A percentile compares a stretch with the other conserved stretches of the same genome.
Conservation (phyloP, 2,888 invertebrate genomes). For the Sycophila texana region DNA sequence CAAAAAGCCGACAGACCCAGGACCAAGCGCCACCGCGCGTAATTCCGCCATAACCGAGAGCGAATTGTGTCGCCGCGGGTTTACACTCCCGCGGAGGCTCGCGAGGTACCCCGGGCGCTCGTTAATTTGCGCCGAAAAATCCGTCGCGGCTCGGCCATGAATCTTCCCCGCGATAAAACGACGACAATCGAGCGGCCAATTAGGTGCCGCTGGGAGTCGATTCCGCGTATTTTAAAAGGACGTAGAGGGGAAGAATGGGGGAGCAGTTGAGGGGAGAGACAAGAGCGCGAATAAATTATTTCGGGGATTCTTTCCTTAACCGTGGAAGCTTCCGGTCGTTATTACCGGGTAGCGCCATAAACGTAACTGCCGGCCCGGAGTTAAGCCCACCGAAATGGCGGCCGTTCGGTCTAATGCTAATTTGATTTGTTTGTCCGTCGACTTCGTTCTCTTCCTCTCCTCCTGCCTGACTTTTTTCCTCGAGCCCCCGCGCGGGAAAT, state of each 20-base stretch:
- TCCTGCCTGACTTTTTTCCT: background rate
- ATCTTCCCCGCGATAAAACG: conserved; percentile 3
- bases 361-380: conserved; percentile 8
- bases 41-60: too few species aligned
- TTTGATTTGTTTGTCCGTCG: conserved; percentile 38
- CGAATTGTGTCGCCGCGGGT: too few species aligned
- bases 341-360: conserved; percentile 7
- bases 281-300: conserved; percentile 29
- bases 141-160: background rate
- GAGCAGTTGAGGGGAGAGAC: background rate
- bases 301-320: background rate
- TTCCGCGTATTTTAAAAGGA: background rate
- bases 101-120: background rate
- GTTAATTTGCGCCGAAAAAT: background rate
- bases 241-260: background rate
- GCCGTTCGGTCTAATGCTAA: conserved; percentile 29
- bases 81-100: too few species aligned
- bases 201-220: conserved; percentile 16
- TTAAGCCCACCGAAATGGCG: conserved; percentile 22
- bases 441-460: background rate
- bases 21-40: too few species aligned
- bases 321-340: background rate
- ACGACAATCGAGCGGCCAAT: conserved; percentile 20
- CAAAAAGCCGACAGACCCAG: too few species aligned
- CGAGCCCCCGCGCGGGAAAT: too few species aligned